Conservation (phyloP, 2,888 invertebrate species). For the Melanophora roralis region DNA sequence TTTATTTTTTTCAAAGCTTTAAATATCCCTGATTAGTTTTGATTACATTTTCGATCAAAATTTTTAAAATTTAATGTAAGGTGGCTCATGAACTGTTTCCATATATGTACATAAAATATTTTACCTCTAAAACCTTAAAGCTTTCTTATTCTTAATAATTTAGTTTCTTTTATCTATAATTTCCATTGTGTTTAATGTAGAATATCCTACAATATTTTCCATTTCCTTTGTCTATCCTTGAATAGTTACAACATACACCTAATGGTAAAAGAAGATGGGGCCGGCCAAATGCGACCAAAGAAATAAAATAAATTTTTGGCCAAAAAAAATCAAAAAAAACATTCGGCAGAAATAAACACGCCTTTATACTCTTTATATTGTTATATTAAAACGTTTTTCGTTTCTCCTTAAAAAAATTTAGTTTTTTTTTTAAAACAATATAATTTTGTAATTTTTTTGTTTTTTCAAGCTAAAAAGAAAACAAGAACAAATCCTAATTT, state of each 20-base stretch:
- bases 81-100: too few species aligned
- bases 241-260: not conserved
- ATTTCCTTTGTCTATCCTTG: slow-evolving; percentile 56
- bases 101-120: too few species aligned
- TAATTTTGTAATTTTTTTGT: slow-evolving; percentile 34
- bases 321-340: slow-evolving; percentile 20
- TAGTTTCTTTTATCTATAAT: not conserved
- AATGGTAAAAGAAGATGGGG: not conserved
- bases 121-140: not conserved
- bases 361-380: slow-evolving; percentile 51
- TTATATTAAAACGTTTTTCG: not conserved
- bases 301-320: slow-evolving; percentile 28
- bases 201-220: slow-evolving; percentile 47
- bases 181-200: slow-evolving; percentile 22
- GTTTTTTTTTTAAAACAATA: slow-evolving; percentile 15
- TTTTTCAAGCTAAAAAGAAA: not conserved
- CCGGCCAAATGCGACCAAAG: not conserved
- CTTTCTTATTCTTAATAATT: not conserved
- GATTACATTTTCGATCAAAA: too few species aligned
- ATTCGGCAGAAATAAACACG: slow-evolving; percentile 55
- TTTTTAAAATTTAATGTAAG: too few species aligned
- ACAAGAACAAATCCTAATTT: slow-evolving; percentile 15
- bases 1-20: too few species aligned
- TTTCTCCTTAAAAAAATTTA: slow-evolving; percentile 1
- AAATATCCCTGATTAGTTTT: too few species aligned